A percentile compares a stretch with the other conserved stretches of the same genome.
Conservation (phyloP, 2,797 vertebrate species). For the Eupleurogrammus muticus region DNA sequence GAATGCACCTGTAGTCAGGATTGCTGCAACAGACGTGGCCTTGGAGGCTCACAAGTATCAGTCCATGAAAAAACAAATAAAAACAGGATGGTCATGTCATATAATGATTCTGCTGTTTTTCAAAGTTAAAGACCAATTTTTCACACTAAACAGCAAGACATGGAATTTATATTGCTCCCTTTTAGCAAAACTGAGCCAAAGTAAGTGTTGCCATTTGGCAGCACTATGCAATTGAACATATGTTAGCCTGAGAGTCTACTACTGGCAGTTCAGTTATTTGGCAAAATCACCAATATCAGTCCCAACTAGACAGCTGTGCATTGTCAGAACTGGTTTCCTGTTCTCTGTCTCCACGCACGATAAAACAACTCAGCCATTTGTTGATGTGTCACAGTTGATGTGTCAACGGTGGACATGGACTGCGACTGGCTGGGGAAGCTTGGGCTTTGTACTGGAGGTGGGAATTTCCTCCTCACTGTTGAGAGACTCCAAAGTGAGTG, state of each 20-base stretch:
- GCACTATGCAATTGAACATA: not conserved
- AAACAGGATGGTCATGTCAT: too few relatives aligned
- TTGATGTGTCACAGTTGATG: slow-evolving; percentile 21
- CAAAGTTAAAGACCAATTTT: too few relatives aligned
- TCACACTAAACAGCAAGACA: too few relatives aligned
- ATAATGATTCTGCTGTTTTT: too few relatives aligned
- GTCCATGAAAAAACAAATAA: too few relatives aligned
- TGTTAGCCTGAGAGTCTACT: not conserved
- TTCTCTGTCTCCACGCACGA: slow-evolving; percentile 12
- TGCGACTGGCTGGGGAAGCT: slow-evolving; percentile 29
- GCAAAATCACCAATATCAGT: slow-evolving; percentile 9
- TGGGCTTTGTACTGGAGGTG: slow-evolving; percentile 14
- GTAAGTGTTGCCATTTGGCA: too few relatives aligned
- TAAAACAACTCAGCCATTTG: slow-evolving; percentile 34
- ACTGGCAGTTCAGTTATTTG: not conserved
- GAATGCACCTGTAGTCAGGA: too few relatives aligned
- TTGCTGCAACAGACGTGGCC: too few relatives aligned
- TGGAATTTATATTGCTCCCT: too few relatives aligned
- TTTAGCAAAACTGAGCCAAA: too few relatives aligned
- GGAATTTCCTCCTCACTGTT: slow-evolving; percentile 12
- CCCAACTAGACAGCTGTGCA: slow-evolving; percentile 34
- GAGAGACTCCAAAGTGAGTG: slow-evolving; percentile 14
- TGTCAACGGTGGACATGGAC: slow-evolving; percentile 41
- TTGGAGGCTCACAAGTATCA: too few relatives aligned
- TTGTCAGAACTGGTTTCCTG: slow-evolving; percentile 33